These are phyloP conservation scores for Furcifer pardalis DNA, from an alignment of 2,797 vertebrate genomes.

Conservation along the genomic window DNA sequence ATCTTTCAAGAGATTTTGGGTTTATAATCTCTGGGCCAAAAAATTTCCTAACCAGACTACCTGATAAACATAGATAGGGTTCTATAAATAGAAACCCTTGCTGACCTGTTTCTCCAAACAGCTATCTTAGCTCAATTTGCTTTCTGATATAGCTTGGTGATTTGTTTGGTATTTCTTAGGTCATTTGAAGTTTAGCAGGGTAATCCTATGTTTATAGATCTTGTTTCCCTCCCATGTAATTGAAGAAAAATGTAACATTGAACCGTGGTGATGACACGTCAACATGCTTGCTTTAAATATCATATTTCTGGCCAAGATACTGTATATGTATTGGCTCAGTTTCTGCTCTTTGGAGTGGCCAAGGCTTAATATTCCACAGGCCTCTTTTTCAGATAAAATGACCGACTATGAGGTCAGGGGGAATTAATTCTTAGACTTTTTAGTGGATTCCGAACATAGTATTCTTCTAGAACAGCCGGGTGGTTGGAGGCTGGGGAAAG, in stretches of 20 bases:
- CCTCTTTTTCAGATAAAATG: not conserved
- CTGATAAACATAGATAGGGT: conserved; percentile 7
- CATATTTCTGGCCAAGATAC: conserved; percentile 11
- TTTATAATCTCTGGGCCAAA: not conserved
- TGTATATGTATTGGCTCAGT: not conserved
- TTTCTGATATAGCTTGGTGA: not conserved
- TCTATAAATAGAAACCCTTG: conserved; percentile 22
- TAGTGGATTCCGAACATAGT: not conserved
- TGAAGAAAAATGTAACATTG: not conserved
- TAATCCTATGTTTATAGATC: not conserved
- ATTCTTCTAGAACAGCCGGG: not conserved
- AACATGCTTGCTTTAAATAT: conserved; percentile 3
- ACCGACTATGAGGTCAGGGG: not conserved
- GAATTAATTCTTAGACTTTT: not conserved
- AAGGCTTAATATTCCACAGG: not conserved
- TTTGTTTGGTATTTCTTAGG: conserved; percentile 1
- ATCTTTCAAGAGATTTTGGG: not conserved
- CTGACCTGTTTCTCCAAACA: not conserved
- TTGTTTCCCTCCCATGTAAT: conserved; percentile 11
- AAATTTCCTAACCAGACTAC: conserved; percentile 4
- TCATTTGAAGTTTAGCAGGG: not conserved
- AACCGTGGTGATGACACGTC: conserved; percentile 1
- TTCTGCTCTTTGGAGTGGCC: not conserved
- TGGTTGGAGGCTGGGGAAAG: not conserved
- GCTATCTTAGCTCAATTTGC: conserved; percentile 2